Evolutionary conservation across 2,888 invertebrate species (phyloP).

Genomic region (Ypsolopha sequella): DNA sequence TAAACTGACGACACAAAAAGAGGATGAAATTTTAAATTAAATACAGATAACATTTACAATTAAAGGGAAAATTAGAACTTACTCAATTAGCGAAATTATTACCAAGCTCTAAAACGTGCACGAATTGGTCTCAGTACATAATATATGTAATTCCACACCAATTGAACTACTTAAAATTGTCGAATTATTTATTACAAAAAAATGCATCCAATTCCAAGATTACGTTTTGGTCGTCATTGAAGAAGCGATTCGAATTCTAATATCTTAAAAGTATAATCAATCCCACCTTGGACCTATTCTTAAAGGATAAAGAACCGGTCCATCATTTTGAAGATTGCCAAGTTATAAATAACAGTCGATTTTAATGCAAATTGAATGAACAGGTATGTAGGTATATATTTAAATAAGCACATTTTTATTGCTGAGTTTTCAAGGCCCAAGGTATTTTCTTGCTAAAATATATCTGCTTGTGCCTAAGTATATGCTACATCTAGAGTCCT

Average conservation of each 20-base stretch:
- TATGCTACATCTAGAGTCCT: conserved; percentile 16
- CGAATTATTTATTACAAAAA: neutral
- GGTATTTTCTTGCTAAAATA: neutral
- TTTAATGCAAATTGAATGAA: too few relatives aligned
- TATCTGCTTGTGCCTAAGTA: neutral
- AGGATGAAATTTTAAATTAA: neutral
- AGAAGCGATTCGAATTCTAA: too few relatives aligned
- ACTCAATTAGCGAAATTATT: neutral
- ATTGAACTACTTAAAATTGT: too few relatives aligned
- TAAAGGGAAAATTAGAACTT: neutral
- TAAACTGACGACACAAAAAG: neutral
- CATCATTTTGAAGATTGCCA: too few relatives aligned
- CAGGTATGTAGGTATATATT: too few relatives aligned
- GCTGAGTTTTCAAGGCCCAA: neutral
- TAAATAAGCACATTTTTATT: neutral
- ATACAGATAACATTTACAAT: neutral
- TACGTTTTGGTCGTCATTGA: neutral
- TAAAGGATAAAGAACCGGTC: too few relatives aligned
- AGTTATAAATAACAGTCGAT: too few relatives aligned
- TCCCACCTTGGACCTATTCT: too few relatives aligned
- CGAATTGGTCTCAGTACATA: too few relatives aligned
- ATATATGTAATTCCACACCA: too few relatives aligned
- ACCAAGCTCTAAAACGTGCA: too few relatives aligned
- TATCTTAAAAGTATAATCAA: too few relatives aligned
- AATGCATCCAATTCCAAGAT: neutral